Evolutionary conservation across 2,113 vertebrate genomes (phyloP), one percentile per base, ranked within the genome.

Genomic region (Bufo gargarizans): DNA sequence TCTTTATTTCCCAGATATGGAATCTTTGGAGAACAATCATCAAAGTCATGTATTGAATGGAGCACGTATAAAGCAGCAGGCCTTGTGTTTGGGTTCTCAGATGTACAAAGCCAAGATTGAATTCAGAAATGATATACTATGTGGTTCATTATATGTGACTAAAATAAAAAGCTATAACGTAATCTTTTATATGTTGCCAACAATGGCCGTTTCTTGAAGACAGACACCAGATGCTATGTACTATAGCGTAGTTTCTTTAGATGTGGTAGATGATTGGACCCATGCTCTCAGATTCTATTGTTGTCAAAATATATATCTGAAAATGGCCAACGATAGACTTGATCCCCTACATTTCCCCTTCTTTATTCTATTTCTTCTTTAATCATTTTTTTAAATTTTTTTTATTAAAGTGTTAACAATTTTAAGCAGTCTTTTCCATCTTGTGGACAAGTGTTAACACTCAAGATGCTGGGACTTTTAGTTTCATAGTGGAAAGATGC

Each of bases 101-200:
- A 45, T 19, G 22, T 78, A 86, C 47, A 86, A 77, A 59, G 59
- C 58, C 85, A 86, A 79, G 76, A 77, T 45, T 50, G 61, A 53
- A 79, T 67, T 49, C 74, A 86, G 45, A 79, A 78, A 79, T 86
- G 45, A 79, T 79, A 79, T 67, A 79, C 85, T 65, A 79, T 50
- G 76, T 77, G 49, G 53, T 53, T 53, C 9, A 53, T 78, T n/a
- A 14, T 43, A 76, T 77, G 65, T 77, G 5, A 53, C 53, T 6
- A 6, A 53, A 5, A 9, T 53, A 53, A 53, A 53, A 53, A 9
- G 74, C 74, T 49, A 86, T 67, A 86, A 78, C 63, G 22, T 86
- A 78, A 65, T 58, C 84, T 33, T 86, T 78, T 86, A 65, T 63
- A 63, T 59, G 55, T 47, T 71, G 71, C 71, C 84, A 85, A 72